phyloP scores from a whole-genome alignment of 1,140 invertebrate species.

The Eupristina koningsbergeri region DNA sequence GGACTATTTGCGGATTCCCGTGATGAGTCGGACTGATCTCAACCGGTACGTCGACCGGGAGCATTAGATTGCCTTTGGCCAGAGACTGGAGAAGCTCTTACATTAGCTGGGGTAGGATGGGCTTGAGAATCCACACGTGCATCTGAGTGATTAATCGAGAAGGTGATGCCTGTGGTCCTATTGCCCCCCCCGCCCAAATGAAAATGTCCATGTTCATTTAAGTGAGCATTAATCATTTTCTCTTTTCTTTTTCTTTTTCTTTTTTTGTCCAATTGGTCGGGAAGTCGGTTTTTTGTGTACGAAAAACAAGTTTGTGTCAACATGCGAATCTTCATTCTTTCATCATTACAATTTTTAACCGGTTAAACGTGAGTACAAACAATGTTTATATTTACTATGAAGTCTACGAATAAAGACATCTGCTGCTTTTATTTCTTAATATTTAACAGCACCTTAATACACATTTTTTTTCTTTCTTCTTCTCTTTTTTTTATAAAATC shows the following conservation, averaged over 20 bases:
- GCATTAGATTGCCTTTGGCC: not conserved
- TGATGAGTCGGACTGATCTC: not conserved
- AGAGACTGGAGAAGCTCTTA: too few species aligned
- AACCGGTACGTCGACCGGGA: not conserved
- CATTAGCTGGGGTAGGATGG: not conserved
- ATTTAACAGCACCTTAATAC: too few species aligned
- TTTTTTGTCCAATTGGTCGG: not conserved
- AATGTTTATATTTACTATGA: too few species aligned
- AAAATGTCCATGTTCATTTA: not conserved
- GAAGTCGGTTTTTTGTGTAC: not conserved
- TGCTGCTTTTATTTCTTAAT: too few species aligned
- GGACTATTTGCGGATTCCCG: too few species aligned
- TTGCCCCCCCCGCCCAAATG: not conserved
- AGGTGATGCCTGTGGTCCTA: not conserved
- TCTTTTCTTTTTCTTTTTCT: not conserved
- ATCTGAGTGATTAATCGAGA: not conserved
- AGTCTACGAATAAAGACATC: too few species aligned
- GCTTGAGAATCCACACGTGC: not conserved
- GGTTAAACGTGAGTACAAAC: slow-evolving; percentile 9
- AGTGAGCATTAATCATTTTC: too few species aligned
- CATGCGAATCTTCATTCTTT: not conserved
- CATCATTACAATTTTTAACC: not conserved
- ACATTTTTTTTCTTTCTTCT: too few species aligned
- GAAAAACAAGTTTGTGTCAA: not conserved
- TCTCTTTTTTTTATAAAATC: too few species aligned